phyloP scores from a whole-genome alignment of 2,797 vertebrate genomes.

The Phoxinus dragarum region DNA sequence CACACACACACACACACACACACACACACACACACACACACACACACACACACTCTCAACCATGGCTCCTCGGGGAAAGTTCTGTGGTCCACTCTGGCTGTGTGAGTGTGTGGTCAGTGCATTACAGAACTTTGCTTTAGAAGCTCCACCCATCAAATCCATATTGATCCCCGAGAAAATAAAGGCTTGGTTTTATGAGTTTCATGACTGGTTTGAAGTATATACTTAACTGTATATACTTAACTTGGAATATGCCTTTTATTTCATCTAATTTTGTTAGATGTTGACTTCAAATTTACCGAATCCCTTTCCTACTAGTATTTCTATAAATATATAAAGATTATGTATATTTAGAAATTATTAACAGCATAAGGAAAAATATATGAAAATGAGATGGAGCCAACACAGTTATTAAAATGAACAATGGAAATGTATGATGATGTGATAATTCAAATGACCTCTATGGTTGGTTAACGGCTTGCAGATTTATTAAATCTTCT shows the following conservation, averaged over 20 bases:
- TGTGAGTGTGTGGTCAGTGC: slow-evolving; percentile 69
- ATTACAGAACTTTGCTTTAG: slow-evolving; percentile 73
- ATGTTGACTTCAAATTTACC: background rate
- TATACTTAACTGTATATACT: background rate
- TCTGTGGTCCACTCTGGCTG: slow-evolving; percentile 65
- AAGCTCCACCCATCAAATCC: slow-evolving; percentile 48
- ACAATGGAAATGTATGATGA: background rate
- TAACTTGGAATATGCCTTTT: background rate
- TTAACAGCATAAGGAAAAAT: background rate
- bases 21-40: background rate
- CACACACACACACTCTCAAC: background rate
- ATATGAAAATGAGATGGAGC: background rate
- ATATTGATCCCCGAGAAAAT: background rate
- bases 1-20: slow-evolving; percentile 7
- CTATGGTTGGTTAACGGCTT: background rate
- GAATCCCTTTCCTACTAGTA: background rate
- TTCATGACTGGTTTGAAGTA: background rate
- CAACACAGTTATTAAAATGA: background rate
- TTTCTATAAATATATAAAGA: background rate
- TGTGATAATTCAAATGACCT: background rate
- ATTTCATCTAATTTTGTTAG: background rate
- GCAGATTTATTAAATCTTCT: background rate
- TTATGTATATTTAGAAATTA: background rate
- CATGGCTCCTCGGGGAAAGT: slow-evolving; percentile 59
- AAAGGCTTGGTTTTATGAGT: slow-evolving; percentile 2